Evolutionary conservation across 2,113 vertebrate species (phyloP), one percentile per base, ranked within the genome.

Genomic region (Lampris incognitus): DNA sequence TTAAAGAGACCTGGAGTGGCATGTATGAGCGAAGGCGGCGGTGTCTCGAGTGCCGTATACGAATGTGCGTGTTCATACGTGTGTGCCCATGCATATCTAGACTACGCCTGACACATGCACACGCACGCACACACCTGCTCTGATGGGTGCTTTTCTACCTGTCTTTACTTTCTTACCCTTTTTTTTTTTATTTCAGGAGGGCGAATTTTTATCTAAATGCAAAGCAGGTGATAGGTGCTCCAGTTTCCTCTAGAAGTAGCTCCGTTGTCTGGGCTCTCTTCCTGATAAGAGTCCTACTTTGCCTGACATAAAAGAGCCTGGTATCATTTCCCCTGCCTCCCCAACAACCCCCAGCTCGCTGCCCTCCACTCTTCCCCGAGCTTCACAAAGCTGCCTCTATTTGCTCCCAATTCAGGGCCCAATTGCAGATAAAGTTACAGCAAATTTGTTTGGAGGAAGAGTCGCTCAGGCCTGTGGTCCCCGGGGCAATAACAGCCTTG

Each of bases 401-500:
- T 96, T 97, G 96, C 92, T 94, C 94, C 94, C 94, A 92, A 94
- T 93, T 94, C 91, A 91, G 91, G 94, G 94, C 95, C 95, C 94
- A 97, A 96, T 97, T 97, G 97, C 96, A 97, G 96, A 97, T 99
- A 96, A 97, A 97, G 96, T 99, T 98, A 97, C 98, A 95, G 95
- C 97, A 98, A 98, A 99, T 98, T 98, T 98, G 98, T 99, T 99
- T 98, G 95, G 96, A 96, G 94, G 94, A 94, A 97, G 97, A 98
- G 93, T 95, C 94, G 95, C 95, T 93, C 94, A 96, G 95, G 95
- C 96, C 93, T 96, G 93, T 88, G 90, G 95, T 97, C 96, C 95
- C 93, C 69, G 66, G 95, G 95, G 96, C 94, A 96, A 96, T 92
- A 96, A 96, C 96, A 96, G 93, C 94, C 95, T 95, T 92, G 94